Conservation (phyloP, 2,888 invertebrate genomes). For the Nymphalis urticae region DNA sequence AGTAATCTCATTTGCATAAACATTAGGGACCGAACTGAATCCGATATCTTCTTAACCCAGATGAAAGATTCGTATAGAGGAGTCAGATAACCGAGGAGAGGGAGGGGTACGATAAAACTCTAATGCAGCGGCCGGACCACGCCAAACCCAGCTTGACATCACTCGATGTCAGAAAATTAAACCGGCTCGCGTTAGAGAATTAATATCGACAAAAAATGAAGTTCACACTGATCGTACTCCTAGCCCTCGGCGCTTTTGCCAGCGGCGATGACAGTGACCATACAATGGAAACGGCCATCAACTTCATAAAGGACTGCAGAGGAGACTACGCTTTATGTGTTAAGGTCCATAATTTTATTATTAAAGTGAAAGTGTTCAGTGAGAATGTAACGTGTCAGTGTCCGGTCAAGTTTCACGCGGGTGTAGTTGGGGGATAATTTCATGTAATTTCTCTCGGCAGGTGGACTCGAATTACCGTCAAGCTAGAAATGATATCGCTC, state of each 20-base stretch:
- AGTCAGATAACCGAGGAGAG: slow-evolving; percentile 54
- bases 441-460: slow-evolving; percentile 44
- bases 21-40: slow-evolving; percentile 62
- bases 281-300: slow-evolving; percentile 83
- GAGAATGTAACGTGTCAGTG: slow-evolving; percentile 46
- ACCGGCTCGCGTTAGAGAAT: slow-evolving; percentile 47
- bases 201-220: slow-evolving; percentile 63
- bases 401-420: slow-evolving; percentile 46
- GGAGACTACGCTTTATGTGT: slow-evolving; percentile 86
- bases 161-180: slow-evolving; percentile 68
- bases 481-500: slow-evolving; percentile 9
- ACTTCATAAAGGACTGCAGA: slow-evolving; percentile 86
- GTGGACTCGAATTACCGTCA: slow-evolving; percentile 32
- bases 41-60: slow-evolving; percentile 65
- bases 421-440: slow-evolving; percentile 42
- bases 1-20: slow-evolving; percentile 56
- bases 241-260: slow-evolving; percentile 67
- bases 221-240: slow-evolving; percentile 56
- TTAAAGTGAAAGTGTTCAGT: slow-evolving; percentile 71
- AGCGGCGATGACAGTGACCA: slow-evolving; percentile 76
- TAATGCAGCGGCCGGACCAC: slow-evolving; percentile 57
- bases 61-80: slow-evolving; percentile 55
- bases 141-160: slow-evolving; percentile 76
- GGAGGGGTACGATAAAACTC: slow-evolving; percentile 76
- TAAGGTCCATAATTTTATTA: slow-evolving; percentile 83